Evolutionary conservation across 2,888 invertebrate genomes (phyloP).

Genomic region (Pegoplata infirma): DNA sequence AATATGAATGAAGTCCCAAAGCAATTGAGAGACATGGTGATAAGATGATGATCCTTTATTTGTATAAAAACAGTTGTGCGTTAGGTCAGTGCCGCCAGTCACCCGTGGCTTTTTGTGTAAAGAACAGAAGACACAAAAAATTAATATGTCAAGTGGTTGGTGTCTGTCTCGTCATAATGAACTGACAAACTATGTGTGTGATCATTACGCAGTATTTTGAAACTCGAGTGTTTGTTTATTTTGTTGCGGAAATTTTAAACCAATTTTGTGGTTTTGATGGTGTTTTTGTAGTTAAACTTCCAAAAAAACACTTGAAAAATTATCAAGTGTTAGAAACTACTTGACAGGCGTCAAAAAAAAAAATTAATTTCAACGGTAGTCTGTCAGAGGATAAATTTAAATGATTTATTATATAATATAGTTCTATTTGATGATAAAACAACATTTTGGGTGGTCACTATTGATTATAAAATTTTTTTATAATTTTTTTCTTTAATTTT

Average conservation of each 20-base stretch:
- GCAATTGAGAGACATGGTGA: conserved; percentile 29
- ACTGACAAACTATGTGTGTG: neutral
- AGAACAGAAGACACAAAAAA: conserved; percentile 16
- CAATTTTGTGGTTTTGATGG: neutral
- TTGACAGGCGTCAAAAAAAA: conserved; percentile 34
- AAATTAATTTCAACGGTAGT: neutral
- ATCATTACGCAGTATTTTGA: neutral
- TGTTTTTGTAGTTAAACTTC: neutral
- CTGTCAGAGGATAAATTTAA: too few relatives aligned
- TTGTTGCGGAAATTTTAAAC: conserved; percentile 34
- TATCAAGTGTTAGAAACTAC: conserved; percentile 15
- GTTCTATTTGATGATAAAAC: too few relatives aligned
- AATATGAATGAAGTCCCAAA: neutral
- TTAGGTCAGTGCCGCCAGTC: conserved; percentile 53
- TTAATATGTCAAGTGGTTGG: conserved; percentile 39
- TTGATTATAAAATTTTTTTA: neutral
- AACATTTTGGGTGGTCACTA: conserved; percentile 7
- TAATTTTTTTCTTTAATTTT: neutral
- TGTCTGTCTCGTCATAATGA: conserved; percentile 18
- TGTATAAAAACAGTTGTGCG: neutral
- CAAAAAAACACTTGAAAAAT: neutral
- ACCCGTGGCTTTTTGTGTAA: conserved; percentile 37
- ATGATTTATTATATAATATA: conserved; percentile 7
- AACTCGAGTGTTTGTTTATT: neutral
- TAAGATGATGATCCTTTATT: conserved; percentile 42